phyloP scores from a whole-genome alignment of 1,140 invertebrate species.

The Carcinoscorpius rotundicauda region DNA sequence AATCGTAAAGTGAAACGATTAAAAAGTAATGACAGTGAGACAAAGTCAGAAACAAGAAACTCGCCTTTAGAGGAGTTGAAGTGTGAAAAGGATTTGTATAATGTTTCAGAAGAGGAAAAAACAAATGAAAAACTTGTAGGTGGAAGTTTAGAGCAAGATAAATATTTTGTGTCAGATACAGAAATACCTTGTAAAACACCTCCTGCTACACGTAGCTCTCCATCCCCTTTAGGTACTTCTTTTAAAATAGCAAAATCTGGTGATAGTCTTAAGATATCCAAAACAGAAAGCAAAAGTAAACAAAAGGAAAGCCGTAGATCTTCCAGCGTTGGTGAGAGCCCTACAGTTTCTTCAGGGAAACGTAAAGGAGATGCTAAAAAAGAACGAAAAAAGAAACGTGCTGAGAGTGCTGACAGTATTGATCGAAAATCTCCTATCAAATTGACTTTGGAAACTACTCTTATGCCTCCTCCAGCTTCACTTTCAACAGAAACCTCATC shows the following conservation, averaged over 20 bases:
- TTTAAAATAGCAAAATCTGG: conserved; percentile 20
- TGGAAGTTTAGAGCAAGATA: neutral
- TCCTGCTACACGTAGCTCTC: neutral
- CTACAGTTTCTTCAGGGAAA: conserved; percentile 30
- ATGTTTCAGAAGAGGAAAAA: neutral
- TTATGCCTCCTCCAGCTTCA: conserved; percentile 19
- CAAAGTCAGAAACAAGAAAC: neutral
- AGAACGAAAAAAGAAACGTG: conserved; percentile 49
- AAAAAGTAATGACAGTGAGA: conserved; percentile 2
- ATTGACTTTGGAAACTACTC: conserved; percentile 18
- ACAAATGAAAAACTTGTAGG: neutral
- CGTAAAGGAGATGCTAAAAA: conserved; percentile 46
- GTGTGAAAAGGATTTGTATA: neutral
- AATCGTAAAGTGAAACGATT: neutral
- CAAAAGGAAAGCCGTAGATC: conserved; percentile 21
- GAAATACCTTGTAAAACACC: neutral
- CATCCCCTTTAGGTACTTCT: conserved; percentile 13
- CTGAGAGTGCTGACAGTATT: conserved; percentile 29
- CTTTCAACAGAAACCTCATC: neutral
- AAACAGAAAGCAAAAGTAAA: conserved; percentile 16
- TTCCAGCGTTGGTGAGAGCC: conserved; percentile 10
- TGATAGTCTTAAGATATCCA: conserved; percentile 20
- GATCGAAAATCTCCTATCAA: conserved; percentile 14
- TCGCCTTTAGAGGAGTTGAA: too few relatives aligned
- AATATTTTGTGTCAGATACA: neutral